These are phyloP conservation scores for Bucco capensis DNA, from an alignment of 2,113 vertebrate species.

Conservation along the genomic window DNA sequence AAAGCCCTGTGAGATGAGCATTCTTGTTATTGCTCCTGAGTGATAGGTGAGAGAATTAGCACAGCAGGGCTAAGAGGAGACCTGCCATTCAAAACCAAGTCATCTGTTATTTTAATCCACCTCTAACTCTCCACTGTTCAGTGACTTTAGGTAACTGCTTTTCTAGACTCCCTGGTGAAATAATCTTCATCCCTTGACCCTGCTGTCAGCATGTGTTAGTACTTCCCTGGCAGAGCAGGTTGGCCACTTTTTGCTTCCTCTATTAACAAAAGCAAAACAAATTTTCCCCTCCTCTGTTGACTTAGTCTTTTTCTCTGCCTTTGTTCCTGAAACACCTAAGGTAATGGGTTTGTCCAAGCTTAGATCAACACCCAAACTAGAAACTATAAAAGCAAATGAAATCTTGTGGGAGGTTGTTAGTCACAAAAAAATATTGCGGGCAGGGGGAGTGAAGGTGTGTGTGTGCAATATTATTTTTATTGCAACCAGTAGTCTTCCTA, in stretches of 20 bases:
- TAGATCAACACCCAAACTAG: background rate
- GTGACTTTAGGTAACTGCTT: background rate
- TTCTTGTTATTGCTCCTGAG: background rate
- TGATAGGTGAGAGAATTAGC: background rate
- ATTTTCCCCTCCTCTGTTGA: background rate
- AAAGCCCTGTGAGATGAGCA: background rate
- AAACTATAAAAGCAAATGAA: background rate
- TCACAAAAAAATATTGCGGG: background rate
- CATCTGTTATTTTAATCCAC: background rate
- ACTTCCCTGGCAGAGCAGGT: background rate
- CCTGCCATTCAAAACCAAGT: background rate
- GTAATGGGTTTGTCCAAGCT: background rate
- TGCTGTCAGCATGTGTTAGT: background rate
- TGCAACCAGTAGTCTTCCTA: background rate
- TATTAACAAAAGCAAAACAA: background rate
- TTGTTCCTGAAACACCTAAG: background rate
- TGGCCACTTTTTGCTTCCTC: background rate
- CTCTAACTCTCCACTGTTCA: background rate
- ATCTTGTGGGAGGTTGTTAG: background rate
- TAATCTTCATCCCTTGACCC: background rate
- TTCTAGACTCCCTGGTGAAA: background rate
- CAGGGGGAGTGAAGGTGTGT: fast-evolving
- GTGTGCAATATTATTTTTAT: background rate
- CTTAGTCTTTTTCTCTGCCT: background rate
- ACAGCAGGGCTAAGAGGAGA: background rate